Conservation (phyloP, 2,888 invertebrate species). For the Venustoraphidia nigricollis region DNA sequence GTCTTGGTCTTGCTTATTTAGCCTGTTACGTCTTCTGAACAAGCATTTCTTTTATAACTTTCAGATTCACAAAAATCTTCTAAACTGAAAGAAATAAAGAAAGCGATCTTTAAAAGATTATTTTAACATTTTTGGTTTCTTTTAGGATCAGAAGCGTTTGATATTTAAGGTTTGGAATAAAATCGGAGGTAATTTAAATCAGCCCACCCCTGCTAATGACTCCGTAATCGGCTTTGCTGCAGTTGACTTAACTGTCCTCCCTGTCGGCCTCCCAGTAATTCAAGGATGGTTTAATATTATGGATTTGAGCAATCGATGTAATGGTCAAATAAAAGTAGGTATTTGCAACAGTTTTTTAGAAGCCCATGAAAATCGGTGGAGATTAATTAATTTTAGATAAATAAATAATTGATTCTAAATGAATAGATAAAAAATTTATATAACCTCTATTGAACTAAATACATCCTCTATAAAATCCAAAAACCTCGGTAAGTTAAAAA, state of each 20-base stretch:
- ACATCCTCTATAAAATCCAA: too few species aligned
- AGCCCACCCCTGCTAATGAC: constrained; percentile 37
- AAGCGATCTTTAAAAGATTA: background rate
- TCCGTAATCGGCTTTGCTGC: constrained; percentile 42
- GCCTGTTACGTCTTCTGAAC: too few species aligned
- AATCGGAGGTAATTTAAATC: constrained; percentile 26
- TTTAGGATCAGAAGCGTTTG: constrained; percentile 38
- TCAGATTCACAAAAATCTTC: too few species aligned
- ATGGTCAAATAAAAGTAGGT: constrained; percentile 43
- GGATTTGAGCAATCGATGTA: constrained; percentile 38
- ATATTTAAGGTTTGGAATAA: constrained; percentile 46
- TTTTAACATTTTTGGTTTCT: constrained; percentile 9
- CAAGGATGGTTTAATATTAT: constrained; percentile 48
- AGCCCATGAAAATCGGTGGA: background rate
- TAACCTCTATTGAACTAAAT: too few species aligned
- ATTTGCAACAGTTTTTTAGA: background rate
- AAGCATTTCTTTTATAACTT: too few species aligned
- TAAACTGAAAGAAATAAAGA: too few species aligned
- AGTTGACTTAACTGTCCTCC: constrained; percentile 37
- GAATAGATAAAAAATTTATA: too few species aligned
- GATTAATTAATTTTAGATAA: too few species aligned
- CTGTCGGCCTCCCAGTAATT: constrained; percentile 33
- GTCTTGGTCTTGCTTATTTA: too few species aligned
- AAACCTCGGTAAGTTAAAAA: too few species aligned
- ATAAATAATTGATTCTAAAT: too few species aligned